These are phyloP conservation scores for Caenorhabditis inopinata DNA, from an alignment of 1,140 invertebrate species.

Conservation along the genomic window DNA sequence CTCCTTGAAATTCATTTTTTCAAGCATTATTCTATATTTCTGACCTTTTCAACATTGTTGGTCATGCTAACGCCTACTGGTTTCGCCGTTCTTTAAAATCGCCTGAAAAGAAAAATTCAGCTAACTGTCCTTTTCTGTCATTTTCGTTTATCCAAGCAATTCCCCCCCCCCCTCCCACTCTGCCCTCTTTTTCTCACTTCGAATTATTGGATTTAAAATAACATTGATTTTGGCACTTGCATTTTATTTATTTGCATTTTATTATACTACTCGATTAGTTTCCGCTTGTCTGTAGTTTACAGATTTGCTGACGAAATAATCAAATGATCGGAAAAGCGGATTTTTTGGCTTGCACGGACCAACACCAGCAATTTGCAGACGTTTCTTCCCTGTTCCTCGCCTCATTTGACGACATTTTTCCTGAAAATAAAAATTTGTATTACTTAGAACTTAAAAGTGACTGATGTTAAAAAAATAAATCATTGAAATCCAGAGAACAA, in stretches of 20 bases:
- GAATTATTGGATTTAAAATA: not conserved
- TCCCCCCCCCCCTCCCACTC: not conserved
- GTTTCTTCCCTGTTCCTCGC: slow-evolving; percentile 1
- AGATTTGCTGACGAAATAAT: slow-evolving; percentile 18
- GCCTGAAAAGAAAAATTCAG: not conserved
- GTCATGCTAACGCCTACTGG: slow-evolving; percentile 24
- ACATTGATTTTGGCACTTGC: not conserved
- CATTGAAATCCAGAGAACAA: too few species aligned
- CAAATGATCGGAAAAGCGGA: slow-evolving; percentile 23
- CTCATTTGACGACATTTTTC: slow-evolving; percentile 15
- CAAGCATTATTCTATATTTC: not conserved
- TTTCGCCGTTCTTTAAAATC: not conserved
- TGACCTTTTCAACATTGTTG: not conserved
- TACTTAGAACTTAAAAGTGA: not conserved
- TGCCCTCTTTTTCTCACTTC: not conserved
- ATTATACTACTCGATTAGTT: not conserved
- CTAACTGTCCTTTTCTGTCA: too few species aligned
- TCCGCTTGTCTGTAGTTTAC: not conserved
- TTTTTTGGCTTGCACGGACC: slow-evolving; percentile 20
- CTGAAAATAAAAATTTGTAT: not conserved
- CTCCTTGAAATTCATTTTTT: not conserved
- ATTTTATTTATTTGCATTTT: not conserved
- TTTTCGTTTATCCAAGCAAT: too few species aligned
- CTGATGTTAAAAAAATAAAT: too few species aligned
- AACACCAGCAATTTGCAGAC: slow-evolving; percentile 15